Evolutionary conservation across 2,888 invertebrate genomes (phyloP).

Genomic region (Zhengitettix transpicula): DNA sequence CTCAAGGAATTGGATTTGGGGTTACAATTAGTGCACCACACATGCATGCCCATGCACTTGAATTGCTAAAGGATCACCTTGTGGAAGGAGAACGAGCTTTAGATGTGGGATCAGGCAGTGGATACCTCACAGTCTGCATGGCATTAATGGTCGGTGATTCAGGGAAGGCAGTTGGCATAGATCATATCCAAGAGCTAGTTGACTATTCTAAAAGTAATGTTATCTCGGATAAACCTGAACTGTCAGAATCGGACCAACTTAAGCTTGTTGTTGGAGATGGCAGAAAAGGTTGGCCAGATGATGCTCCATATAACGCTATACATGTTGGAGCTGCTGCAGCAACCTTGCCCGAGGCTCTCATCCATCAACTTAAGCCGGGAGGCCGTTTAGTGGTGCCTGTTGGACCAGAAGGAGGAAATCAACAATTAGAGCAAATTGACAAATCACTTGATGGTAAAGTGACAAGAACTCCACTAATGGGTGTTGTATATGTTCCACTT

Average conservation of each 20-base stretch:
- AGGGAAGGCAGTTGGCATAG: slow-evolving; percentile 65
- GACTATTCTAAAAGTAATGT: slow-evolving; percentile 61
- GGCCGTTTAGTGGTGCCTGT: slow-evolving; percentile 86
- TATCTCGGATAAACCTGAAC: slow-evolving; percentile 46
- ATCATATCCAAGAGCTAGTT: slow-evolving; percentile 75
- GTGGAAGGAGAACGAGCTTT: slow-evolving; percentile 59
- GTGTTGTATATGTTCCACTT: slow-evolving; percentile 91
- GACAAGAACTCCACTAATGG: slow-evolving; percentile 64
- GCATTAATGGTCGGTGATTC: slow-evolving; percentile 61
- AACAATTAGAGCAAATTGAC: slow-evolving; percentile 80
- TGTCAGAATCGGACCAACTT: slow-evolving; percentile 49
- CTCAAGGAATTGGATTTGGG: slow-evolving; percentile 84
- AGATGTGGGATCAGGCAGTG: slow-evolving; percentile 89
- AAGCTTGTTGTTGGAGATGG: slow-evolving; percentile 78
- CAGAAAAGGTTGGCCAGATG: slow-evolving; percentile 52
- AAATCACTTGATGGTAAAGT: slow-evolving; percentile 68
- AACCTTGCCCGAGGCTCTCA: slow-evolving; percentile 51
- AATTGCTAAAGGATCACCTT: slow-evolving; percentile 63
- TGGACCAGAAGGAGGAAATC: slow-evolving; percentile 71
- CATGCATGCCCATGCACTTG: slow-evolving; percentile 89
- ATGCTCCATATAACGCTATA: slow-evolving; percentile 80
- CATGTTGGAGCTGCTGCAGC: slow-evolving; percentile 86
- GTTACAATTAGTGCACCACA: slow-evolving; percentile 95
- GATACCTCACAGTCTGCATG: slow-evolving; percentile 86
- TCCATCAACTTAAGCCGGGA: slow-evolving; percentile 78